phyloP scores from a whole-genome alignment of 1,140 invertebrate genomes.

The Augochlora pura region DNA sequence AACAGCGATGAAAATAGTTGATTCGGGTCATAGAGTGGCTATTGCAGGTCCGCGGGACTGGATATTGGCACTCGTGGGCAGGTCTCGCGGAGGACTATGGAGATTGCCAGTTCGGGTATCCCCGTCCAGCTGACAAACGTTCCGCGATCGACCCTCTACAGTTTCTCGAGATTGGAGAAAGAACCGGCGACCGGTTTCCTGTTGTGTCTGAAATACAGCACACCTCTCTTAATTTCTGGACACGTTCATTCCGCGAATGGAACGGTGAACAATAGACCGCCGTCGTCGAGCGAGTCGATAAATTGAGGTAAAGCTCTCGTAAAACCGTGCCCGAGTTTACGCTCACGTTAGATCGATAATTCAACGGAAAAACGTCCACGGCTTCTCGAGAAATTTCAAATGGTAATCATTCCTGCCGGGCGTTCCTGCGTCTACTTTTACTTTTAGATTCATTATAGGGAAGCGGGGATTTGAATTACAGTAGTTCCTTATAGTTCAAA shows the following conservation, averaged over 20 bases:
- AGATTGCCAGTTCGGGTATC: slow-evolving; percentile 60
- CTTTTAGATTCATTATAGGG: not conserved
- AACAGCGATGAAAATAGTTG: slow-evolving; percentile 9
- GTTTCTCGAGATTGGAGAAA: not conserved
- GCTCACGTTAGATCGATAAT: not conserved
- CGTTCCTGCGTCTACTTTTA: not conserved
- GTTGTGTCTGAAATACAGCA: not conserved
- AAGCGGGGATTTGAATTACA: not conserved
- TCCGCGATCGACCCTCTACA: not conserved
- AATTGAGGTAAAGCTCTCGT: slow-evolving; percentile 10
- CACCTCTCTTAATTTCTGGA: not conserved
- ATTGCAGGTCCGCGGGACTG: slow-evolving; percentile 49
- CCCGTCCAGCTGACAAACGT: slow-evolving; percentile 22
- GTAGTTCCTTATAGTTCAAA: not conserved
- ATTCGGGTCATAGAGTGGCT: slow-evolving; percentile 25
- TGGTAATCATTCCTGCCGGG: not conserved
- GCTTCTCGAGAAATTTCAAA: not conserved
- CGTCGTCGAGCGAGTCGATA: not conserved
- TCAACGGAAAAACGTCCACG: not conserved
- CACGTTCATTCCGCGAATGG: not conserved
- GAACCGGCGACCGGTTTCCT: not conserved
- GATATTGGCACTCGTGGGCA: slow-evolving; percentile 52
- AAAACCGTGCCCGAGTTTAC: slow-evolving; percentile 1
- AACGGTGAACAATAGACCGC: not conserved
- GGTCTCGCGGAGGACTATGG: slow-evolving; percentile 30